These are phyloP conservation scores for Sphaerodactylus townsendi DNA, from an alignment of 2,113 vertebrate genomes.

Conservation along the genomic window DNA sequence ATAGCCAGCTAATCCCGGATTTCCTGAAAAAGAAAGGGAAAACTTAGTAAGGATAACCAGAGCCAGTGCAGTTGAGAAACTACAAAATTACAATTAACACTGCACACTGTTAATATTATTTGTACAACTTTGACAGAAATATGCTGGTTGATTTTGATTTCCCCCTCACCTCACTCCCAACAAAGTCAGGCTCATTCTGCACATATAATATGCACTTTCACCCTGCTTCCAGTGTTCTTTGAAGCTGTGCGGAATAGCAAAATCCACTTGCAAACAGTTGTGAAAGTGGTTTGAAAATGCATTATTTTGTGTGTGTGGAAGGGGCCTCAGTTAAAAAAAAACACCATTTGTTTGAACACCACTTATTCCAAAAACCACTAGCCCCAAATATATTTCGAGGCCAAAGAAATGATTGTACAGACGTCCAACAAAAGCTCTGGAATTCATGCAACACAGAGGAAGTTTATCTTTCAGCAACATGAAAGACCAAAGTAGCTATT, in stretches of 20 bases:
- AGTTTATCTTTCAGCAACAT: conserved; percentile 32
- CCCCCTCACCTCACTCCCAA: too few species aligned
- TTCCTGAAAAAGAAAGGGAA: conserved; percentile 80
- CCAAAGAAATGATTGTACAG: background rate
- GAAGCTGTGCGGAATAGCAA: too few species aligned
- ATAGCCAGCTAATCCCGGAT: conserved; percentile 88
- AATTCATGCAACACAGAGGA: conserved; percentile 20
- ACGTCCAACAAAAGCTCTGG: conserved; percentile 13
- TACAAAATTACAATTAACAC: background rate
- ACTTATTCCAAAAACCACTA: background rate
- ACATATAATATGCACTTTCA: too few species aligned
- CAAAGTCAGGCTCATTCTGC: too few species aligned
- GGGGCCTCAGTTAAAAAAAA: too few species aligned
- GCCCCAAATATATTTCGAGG: background rate
- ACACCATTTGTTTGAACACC: too few species aligned
- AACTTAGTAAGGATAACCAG: conserved; percentile 26
- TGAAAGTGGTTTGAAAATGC: too few species aligned
- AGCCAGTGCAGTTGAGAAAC: background rate
- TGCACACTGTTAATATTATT: background rate
- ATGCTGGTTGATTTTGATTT: too few species aligned
- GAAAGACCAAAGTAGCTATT: conserved; percentile 15
- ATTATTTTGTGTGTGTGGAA: too few species aligned
- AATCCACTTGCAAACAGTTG: too few species aligned
- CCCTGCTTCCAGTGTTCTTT: too few species aligned
- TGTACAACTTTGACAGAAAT: background rate